Conservation (phyloP, 2,888 invertebrate species). For the Machimus rusticus region DNA sequence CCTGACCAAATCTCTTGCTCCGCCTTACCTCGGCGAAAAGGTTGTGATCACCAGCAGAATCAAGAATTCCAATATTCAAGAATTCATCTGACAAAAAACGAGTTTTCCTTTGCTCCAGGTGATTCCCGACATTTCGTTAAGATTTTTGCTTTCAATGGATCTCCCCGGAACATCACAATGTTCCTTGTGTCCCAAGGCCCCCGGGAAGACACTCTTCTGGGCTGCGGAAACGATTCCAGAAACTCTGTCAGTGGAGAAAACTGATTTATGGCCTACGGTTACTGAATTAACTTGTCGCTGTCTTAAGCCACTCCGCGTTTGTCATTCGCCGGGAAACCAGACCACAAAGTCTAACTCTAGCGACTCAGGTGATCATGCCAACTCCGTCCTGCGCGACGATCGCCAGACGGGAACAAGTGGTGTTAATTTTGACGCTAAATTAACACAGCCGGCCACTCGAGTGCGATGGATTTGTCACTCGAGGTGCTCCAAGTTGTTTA, state of each 20-base stretch:
- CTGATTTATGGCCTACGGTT: constrained; percentile 35
- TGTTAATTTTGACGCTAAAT: constrained; percentile 41
- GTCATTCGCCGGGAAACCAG: constrained; percentile 8
- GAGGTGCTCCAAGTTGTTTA: background rate
- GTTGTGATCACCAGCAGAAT: background rate
- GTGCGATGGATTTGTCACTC: constrained; percentile 33
- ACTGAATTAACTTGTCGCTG: constrained; percentile 39
- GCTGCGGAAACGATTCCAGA: background rate
- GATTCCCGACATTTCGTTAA: background rate
- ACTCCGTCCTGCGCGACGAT: background rate
- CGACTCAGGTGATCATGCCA: background rate
- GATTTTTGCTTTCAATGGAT: constrained; percentile 34
- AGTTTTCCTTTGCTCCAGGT: constrained; percentile 25
- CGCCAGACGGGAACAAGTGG: constrained; percentile 33
- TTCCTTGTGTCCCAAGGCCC: background rate
- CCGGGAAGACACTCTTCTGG: background rate
- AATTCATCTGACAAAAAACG: constrained; percentile 24
- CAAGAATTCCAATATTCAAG: constrained; percentile 18
- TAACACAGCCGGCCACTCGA: constrained; percentile 19
- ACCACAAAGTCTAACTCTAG: background rate
- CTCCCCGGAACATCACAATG: background rate
- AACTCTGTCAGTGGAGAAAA: constrained; percentile 25
- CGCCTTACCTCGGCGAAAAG: background rate
- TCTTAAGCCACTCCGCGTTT: background rate
- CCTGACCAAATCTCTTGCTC: background rate